These are phyloP conservation scores for Watsonalla binaria DNA, from an alignment of 2,888 invertebrate species.

Conservation along the genomic window DNA sequence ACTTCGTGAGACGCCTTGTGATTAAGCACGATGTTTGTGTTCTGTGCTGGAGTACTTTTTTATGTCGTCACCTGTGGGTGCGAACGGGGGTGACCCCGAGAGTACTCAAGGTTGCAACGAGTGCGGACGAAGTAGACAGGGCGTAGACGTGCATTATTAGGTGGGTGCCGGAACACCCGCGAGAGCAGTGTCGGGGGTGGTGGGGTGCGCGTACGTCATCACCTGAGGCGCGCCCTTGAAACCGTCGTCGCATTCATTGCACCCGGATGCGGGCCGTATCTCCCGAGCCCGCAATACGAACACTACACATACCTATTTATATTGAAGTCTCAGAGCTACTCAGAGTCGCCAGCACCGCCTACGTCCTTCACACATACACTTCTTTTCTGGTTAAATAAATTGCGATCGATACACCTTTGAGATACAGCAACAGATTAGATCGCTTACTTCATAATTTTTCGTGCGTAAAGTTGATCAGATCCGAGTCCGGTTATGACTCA, in stretches of 20 bases:
- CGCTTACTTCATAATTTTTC: too few species aligned
- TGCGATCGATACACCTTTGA: background rate
- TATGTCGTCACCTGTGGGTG: conserved; percentile 27
- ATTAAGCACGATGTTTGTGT: conserved; percentile 6
- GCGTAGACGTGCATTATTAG: conserved; percentile 80
- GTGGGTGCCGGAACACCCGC: conserved; percentile 76
- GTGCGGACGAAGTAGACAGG: conserved; percentile 74
- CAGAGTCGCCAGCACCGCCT: background rate
- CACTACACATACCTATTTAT: conserved; percentile 52
- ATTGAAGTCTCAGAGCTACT: conserved; percentile 21
- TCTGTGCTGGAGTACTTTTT: conserved; percentile 21
- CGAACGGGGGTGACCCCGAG: conserved; percentile 48
- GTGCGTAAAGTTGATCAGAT: too few species aligned
- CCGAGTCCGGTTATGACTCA: too few species aligned
- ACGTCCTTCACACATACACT: conserved; percentile 4
- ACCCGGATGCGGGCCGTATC: conserved; percentile 75
- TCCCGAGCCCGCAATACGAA: conserved; percentile 54
- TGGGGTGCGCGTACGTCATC: conserved; percentile 75
- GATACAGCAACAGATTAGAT: too few species aligned
- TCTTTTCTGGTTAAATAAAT: background rate
- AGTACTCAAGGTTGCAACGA: conserved; percentile 73
- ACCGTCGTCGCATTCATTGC: conserved; percentile 78
- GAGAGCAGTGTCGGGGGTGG: conserved; percentile 54
- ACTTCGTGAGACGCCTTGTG: background rate
- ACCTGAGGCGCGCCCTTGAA: conserved; percentile 79